Conservation (phyloP, 2,888 invertebrate species). For the Pseudanteris insignis region DNA sequence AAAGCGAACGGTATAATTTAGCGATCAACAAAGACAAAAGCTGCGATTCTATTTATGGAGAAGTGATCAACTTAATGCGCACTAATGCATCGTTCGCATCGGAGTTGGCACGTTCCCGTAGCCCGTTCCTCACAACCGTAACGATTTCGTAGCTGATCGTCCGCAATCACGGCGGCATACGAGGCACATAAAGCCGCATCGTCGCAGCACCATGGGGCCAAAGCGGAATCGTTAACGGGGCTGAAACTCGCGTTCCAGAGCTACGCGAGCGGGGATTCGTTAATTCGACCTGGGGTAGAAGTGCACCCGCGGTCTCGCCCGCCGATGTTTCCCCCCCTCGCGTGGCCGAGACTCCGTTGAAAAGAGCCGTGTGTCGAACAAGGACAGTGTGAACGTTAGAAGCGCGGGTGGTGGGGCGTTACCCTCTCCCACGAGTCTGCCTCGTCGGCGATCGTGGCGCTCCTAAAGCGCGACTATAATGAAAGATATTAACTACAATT, state of each 20-base stretch:
- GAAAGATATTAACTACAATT: slow-evolving; percentile 67
- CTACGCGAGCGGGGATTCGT: slow-evolving; percentile 52
- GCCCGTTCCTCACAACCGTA: slow-evolving; percentile 34
- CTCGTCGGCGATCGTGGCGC: slow-evolving; percentile 27
- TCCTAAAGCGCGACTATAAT: slow-evolving; percentile 60
- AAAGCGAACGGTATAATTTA: neutral
- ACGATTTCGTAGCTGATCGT: slow-evolving; percentile 39
- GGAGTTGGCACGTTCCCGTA: slow-evolving; percentile 28
- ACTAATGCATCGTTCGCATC: slow-evolving; percentile 15
- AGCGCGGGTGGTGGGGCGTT: slow-evolving; percentile 14
- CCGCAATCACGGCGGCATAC: slow-evolving; percentile 34
- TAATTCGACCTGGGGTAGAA: slow-evolving; percentile 50
- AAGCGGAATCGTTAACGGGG: slow-evolving; percentile 44
- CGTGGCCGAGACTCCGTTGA: too few species aligned
- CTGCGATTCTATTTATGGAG: slow-evolving; percentile 1
- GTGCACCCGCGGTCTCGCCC: slow-evolving; percentile 25
- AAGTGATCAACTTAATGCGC: slow-evolving; percentile 4
- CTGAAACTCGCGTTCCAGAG: slow-evolving; percentile 49
- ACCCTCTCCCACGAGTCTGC: slow-evolving; percentile 18
- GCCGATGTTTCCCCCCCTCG: slow-evolving; percentile 39
- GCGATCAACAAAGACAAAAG: slow-evolving; percentile 10
- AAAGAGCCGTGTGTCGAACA: slow-evolving; percentile 12
- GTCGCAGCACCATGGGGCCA: slow-evolving; percentile 25
- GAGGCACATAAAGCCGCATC: slow-evolving; percentile 19
- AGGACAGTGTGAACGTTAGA: slow-evolving; percentile 4